Conservation (phyloP, 2,113 vertebrate species). For the Nothobranchius furzeri region DNA sequence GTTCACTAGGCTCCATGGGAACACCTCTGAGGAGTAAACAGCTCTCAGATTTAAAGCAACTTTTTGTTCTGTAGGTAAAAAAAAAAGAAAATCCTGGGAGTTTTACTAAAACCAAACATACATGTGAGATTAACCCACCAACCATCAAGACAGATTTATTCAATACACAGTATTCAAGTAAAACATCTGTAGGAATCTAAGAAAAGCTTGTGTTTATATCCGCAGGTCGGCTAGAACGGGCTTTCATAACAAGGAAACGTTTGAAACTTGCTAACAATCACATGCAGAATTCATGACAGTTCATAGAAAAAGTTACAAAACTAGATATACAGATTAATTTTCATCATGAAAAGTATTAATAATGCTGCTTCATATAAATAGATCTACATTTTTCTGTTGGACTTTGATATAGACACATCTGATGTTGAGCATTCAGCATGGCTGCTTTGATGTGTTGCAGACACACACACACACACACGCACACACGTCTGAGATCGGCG, state of each 20-base stretch:
- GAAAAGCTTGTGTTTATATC: background rate
- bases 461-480: background rate
- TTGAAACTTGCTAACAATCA: slow-evolving; percentile 55
- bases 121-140: background rate
- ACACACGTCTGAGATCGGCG: background rate
- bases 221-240: slow-evolving; percentile 6
- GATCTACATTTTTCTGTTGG: slow-evolving; percentile 32
- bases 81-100: background rate
- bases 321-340: slow-evolving; percentile 61
- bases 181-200: slow-evolving; percentile 10
- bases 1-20: no score
- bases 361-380: slow-evolving; percentile 70
- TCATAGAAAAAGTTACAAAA: slow-evolving; percentile 72
- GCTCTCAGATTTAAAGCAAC: no score
- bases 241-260: background rate
- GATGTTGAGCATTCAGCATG: slow-evolving; percentile 20
- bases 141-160: slow-evolving; percentile 17
- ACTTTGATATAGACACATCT: slow-evolving; percentile 33
- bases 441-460: background rate
- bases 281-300: slow-evolving; percentile 60
- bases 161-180: slow-evolving; percentile 56
- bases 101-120: slow-evolving; percentile 28
- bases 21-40: no score
- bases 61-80: background rate
- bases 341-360: slow-evolving; percentile 82